phyloP scores from a whole-genome alignment of 2,888 invertebrate genomes.

The Amaurobius ferox region DNA sequence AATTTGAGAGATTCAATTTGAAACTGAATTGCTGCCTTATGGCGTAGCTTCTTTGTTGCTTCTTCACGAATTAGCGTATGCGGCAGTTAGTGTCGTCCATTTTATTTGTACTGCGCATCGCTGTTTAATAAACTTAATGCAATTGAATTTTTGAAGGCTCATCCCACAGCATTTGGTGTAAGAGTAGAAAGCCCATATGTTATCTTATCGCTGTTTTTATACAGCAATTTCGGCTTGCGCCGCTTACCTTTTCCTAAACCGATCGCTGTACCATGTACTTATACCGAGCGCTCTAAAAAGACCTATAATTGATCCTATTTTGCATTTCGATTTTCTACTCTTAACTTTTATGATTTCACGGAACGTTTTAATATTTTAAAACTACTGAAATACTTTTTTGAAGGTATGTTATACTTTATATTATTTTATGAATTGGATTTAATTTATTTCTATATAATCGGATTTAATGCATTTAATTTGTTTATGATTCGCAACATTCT shows the following conservation, averaged over 20 bases:
- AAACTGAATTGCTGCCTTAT: constrained; percentile 16
- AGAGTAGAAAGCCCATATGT: neutral
- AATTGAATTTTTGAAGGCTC: neutral
- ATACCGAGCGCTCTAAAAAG: too few relatives aligned
- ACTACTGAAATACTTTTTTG: too few relatives aligned
- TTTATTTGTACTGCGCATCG: constrained; percentile 40
- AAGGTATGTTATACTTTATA: too few relatives aligned
- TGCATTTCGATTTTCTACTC: too few relatives aligned
- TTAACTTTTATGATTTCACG: too few relatives aligned
- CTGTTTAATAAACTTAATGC: neutral
- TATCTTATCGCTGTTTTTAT: neutral
- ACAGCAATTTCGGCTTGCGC: neutral
- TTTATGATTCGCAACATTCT: too few relatives aligned
- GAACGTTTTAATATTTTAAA: too few relatives aligned
- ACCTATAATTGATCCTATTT: too few relatives aligned
- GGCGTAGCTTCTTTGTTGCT: constrained; percentile 51
- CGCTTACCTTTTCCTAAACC: neutral
- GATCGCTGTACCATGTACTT: too few relatives aligned
- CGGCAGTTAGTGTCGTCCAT: constrained; percentile 66
- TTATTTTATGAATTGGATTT: too few relatives aligned
- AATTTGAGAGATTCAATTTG: neutral
- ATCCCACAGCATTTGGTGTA: neutral
- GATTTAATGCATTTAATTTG: too few relatives aligned
- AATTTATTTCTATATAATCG: too few relatives aligned
- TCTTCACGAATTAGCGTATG: constrained; percentile 48